Evolutionary conservation across 2,113 vertebrate genomes (phyloP).

Genomic region (Spizaetus ornatus): DNA sequence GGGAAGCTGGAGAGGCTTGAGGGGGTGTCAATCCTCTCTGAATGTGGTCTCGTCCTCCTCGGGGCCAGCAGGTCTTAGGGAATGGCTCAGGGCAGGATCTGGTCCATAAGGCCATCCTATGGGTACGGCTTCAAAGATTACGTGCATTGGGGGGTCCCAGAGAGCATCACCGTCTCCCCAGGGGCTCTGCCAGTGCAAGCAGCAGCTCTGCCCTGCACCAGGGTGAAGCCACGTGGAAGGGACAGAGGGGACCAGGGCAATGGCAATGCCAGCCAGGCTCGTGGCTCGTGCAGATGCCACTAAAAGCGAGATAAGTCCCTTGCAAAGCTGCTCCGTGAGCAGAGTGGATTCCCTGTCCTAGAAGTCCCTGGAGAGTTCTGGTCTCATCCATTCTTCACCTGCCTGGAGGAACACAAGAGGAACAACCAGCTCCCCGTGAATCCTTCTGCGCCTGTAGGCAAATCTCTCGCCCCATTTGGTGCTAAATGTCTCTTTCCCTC

Average conservation of each 20-base stretch:
- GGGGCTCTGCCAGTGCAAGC: fast-evolving
- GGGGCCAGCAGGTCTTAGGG: background rate
- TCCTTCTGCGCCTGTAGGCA: background rate
- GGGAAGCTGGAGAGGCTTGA: background rate
- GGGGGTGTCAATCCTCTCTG: background rate
- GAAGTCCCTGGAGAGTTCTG: background rate
- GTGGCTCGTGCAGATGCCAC: background rate
- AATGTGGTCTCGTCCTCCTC: fast-evolving
- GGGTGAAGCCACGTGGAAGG: background rate
- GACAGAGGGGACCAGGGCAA: background rate
- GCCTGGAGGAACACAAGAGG: background rate
- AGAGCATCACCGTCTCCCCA: background rate
- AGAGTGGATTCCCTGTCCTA: background rate
- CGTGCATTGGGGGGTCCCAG: background rate
- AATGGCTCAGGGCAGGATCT: background rate
- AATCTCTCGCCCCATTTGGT: background rate
- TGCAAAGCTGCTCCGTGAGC: background rate
- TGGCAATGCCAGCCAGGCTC: background rate
- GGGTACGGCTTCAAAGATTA: background rate
- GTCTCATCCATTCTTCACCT: background rate
- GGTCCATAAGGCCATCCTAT: background rate
- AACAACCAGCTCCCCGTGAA: fast-evolving
- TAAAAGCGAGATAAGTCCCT: background rate
- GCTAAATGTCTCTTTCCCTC: background rate
- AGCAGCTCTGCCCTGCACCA: background rate